Evolutionary conservation across 2,888 invertebrate species (phyloP).

Genomic region (Calameuta filiformis): DNA sequence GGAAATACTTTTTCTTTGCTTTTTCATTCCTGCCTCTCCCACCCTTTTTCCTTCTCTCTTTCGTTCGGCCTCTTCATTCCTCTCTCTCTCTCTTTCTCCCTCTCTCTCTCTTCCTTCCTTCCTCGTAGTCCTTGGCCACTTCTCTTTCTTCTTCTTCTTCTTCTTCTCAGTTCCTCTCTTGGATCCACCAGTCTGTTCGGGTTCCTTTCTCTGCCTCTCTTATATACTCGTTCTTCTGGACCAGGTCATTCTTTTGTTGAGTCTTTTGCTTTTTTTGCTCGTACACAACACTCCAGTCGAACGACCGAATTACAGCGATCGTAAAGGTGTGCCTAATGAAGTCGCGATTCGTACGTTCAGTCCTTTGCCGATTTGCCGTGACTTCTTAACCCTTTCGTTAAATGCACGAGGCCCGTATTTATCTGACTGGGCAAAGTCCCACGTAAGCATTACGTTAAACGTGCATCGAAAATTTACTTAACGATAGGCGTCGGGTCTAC

Average conservation of each 20-base stretch:
- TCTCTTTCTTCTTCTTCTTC: constrained; percentile 5
- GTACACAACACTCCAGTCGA: constrained; percentile 22
- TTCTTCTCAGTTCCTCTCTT: constrained; percentile 5
- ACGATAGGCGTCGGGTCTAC: not conserved
- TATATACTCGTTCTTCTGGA: constrained; percentile 12
- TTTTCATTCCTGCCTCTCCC: constrained; percentile 41
- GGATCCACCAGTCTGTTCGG: constrained; percentile 13
- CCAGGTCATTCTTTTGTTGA: constrained; percentile 52
- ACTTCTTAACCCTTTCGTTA: not conserved
- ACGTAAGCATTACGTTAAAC: not conserved
- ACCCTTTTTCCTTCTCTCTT: constrained; percentile 20
- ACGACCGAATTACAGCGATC: constrained; percentile 49
- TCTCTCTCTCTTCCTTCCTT: constrained; percentile 8
- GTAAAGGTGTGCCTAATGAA: constrained; percentile 54
- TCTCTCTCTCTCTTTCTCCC: constrained; percentile 22
- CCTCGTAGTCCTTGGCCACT: not conserved
- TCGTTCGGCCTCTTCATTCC: constrained; percentile 41
- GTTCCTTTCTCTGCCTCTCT: constrained; percentile 22
- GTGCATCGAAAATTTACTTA: not conserved
- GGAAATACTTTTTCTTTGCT: constrained; percentile 46
- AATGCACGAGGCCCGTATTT: not conserved
- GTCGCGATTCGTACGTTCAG: constrained; percentile 50
- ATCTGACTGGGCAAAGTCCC: not conserved
- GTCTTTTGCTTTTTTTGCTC: constrained; percentile 38
- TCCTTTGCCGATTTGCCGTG: constrained; percentile 37